Evolutionary conservation across 2,797 vertebrate genomes (phyloP).

Genomic region (Thunnus albacares): DNA sequence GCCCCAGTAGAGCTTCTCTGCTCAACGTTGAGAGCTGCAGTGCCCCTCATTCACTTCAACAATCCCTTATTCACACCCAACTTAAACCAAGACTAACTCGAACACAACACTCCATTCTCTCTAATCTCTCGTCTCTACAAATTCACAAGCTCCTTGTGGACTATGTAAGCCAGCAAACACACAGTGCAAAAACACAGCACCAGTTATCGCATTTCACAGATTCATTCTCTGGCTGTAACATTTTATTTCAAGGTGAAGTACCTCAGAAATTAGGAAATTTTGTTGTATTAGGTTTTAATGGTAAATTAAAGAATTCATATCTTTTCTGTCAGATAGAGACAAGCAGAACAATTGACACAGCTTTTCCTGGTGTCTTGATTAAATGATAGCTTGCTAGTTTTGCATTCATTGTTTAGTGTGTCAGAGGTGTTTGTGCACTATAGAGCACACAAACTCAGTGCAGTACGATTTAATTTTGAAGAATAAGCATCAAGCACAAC

Average conservation of each 20-base stretch:
- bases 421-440: conserved; percentile 26
- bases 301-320: background rate
- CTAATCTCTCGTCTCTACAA: conserved; percentile 64
- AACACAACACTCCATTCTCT: conserved; percentile 64
- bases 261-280: conserved; percentile 11
- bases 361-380: conserved; percentile 6
- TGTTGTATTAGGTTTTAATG: conserved; percentile 18
- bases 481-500: background rate
- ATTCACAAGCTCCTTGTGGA: conserved; percentile 53
- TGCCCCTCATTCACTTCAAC: conserved; percentile 70
- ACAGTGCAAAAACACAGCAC: conserved; percentile 21
- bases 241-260: conserved; percentile 29
- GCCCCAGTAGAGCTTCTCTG: conserved; percentile 68
- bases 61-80: conserved; percentile 72
- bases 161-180: conserved; percentile 36
- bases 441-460: background rate
- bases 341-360: background rate
- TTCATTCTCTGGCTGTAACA: conserved; percentile 24
- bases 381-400: background rate
- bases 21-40: conserved; percentile 57
- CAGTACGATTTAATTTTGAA: background rate
- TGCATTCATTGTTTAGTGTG: conserved; percentile 8
- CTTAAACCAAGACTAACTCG: conserved; percentile 64
- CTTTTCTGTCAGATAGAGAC: background rate
- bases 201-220: conserved; percentile 34